Conservation (phyloP, 2,113 vertebrate genomes). For the Ciconia maguari region DNA sequence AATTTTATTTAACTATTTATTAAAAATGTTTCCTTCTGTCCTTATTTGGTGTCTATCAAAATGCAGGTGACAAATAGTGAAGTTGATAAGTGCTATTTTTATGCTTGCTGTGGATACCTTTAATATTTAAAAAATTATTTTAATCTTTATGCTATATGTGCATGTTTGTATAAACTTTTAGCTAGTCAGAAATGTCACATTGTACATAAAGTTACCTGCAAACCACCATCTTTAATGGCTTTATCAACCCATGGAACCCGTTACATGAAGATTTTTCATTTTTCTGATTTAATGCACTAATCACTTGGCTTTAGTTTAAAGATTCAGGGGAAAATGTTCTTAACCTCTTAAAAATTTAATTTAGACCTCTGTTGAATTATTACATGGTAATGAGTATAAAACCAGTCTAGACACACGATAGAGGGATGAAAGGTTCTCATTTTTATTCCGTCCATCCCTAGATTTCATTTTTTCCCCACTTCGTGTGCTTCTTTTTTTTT, state of each 20-base stretch:
- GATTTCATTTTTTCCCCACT: background rate
- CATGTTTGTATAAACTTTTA: background rate
- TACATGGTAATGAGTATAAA: background rate
- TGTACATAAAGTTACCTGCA: background rate
- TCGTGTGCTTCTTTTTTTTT: fast-evolving
- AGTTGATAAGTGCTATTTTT: background rate
- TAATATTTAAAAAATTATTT: background rate
- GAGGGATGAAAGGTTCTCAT: background rate
- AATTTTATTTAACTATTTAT: background rate
- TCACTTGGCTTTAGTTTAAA: background rate
- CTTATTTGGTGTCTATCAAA: background rate
- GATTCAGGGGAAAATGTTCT: background rate
- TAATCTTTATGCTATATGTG: background rate
- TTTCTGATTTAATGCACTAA: background rate
- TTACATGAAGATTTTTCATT: background rate
- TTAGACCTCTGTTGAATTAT: background rate
- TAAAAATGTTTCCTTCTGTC: background rate
- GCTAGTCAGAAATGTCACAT: background rate
- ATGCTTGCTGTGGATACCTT: background rate
- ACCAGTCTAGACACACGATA: background rate
- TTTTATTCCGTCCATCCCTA: background rate
- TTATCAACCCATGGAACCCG: background rate
- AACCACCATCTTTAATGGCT: background rate
- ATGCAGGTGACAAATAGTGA: background rate
- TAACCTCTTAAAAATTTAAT: background rate